phyloP scores from a whole-genome alignment of 2,888 invertebrate species.

The Catocala nupta region DNA sequence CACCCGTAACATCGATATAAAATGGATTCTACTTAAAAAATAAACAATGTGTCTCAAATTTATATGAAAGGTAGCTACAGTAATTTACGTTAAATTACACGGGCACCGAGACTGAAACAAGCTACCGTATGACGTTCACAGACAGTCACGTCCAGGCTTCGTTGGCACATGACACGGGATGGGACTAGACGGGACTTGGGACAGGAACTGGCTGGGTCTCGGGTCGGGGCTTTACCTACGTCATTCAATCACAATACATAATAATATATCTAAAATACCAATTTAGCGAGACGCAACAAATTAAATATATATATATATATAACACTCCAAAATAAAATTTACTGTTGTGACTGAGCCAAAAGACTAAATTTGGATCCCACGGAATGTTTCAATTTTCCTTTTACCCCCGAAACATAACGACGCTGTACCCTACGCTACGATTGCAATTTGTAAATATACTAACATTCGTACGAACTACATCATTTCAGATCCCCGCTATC shows the following conservation, averaged over 20 bases:
- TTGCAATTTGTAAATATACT: constrained; percentile 73
- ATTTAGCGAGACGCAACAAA: constrained; percentile 48
- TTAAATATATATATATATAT: constrained; percentile 51
- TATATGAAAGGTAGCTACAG: constrained; percentile 61
- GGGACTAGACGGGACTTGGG: constrained; percentile 84
- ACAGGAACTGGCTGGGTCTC: constrained; percentile 72
- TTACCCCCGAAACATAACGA: constrained; percentile 74
- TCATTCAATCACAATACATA: constrained; percentile 42
- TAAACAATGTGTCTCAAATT: constrained; percentile 69
- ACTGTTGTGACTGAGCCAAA: constrained; percentile 65
- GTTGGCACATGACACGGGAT: constrained; percentile 82
- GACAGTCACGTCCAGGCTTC: constrained; percentile 73
- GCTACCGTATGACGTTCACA: constrained; percentile 47
- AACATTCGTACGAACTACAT: constrained; percentile 74
- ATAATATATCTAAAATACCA: constrained; percentile 38
- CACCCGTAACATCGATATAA: constrained; percentile 76
- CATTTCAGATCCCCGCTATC: constrained; percentile 77
- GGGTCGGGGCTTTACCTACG: constrained; percentile 61
- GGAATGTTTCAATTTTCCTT: constrained; percentile 79
- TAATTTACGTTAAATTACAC: constrained; percentile 64
- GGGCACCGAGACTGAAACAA: constrained; percentile 62
- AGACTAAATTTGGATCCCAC: constrained; percentile 72
- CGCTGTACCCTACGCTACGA: constrained; percentile 70
- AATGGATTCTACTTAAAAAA: constrained; percentile 80
- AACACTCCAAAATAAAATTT: constrained; percentile 46